These are phyloP conservation scores for Drosophila orena DNA, from an alignment of 1,140 invertebrate species.

Conservation along the genomic window DNA sequence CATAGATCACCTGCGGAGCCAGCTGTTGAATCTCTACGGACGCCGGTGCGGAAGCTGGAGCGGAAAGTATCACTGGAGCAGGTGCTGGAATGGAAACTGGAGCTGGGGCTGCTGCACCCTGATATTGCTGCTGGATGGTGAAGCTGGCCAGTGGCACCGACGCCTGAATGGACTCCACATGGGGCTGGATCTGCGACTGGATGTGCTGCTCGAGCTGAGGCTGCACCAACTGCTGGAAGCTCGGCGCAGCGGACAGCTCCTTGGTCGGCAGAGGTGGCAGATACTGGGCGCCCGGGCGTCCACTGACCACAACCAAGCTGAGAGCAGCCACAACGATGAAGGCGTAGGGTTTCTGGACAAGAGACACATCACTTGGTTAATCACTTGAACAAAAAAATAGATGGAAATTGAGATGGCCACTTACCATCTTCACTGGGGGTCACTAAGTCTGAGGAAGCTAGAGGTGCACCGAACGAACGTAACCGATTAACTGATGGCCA, in stretches of 20 bases:
- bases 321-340: conserved; percentile 32
- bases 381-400: conserved; percentile 26
- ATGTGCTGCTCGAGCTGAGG: conserved; percentile 25
- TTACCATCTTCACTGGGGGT: conserved; percentile 72
- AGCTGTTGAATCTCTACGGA: conserved; percentile 1
- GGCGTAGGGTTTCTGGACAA: conserved; percentile 53
- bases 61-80: not conserved
- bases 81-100: conserved; percentile 1
- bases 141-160: conserved; percentile 64
- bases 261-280: conserved; percentile 54
- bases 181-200: conserved; percentile 39
- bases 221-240: conserved; percentile 39
- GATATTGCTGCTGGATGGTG: conserved; percentile 47
- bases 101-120: conserved; percentile 7
- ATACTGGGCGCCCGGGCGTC: conserved; percentile 47
- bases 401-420: conserved; percentile 18
- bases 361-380: not conserved
- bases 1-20: conserved; percentile 49
- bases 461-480: conserved; percentile 68
- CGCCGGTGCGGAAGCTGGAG: not conserved
- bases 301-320: conserved; percentile 42
- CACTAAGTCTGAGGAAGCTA: conserved; percentile 33
- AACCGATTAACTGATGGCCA: conserved; percentile 67
- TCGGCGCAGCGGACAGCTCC: conserved; percentile 33
- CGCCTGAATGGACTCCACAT: conserved; percentile 65